Percentiles rank a stretch among this genome's conserved stretches.
Evolutionary conservation across 2,113 vertebrate genomes (phyloP).

Genomic region (Myotis davidii): DNA sequence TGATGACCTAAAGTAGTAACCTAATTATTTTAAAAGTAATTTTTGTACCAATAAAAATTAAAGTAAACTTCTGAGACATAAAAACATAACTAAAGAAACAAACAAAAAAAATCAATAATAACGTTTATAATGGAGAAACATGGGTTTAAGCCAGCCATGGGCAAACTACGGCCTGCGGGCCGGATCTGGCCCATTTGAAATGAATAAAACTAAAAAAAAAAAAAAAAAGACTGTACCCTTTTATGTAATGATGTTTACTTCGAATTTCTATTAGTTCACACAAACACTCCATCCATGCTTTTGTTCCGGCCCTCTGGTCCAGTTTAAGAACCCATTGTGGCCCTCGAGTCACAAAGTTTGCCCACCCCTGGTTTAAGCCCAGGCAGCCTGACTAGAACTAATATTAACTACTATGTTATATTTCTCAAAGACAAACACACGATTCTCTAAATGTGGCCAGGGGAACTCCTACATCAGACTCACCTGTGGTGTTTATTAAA

Average conservation of each 20-base stretch:
- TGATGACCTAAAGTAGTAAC: conserved; percentile 26
- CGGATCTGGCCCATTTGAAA: too few species aligned
- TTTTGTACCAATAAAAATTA: conserved; percentile 27
- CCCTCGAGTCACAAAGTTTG: too few species aligned
- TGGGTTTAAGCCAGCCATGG: background rate
- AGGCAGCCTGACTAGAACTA: background rate
- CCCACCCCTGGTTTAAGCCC: background rate
- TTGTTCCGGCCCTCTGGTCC: too few species aligned
- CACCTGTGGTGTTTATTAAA: background rate
- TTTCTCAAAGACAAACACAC: conserved; percentile 13
- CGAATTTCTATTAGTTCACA: too few species aligned
- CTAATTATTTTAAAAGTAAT: background rate
- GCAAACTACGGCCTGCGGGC: too few species aligned
- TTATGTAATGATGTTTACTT: too few species aligned
- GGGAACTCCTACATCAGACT: background rate
- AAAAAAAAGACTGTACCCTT: too few species aligned
- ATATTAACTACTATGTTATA: background rate
- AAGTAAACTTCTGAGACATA: conserved; percentile 14
- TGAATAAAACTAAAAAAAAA: too few species aligned
- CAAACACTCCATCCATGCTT: too few species aligned
- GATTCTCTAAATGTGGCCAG: background rate
- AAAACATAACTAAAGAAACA: conserved; percentile 50
- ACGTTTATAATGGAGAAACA: background rate
- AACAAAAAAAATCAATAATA: background rate
- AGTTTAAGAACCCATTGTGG: too few species aligned